phyloP scores from a whole-genome alignment of 1,140 invertebrate species.

The Drosophila pallidifrons region DNA sequence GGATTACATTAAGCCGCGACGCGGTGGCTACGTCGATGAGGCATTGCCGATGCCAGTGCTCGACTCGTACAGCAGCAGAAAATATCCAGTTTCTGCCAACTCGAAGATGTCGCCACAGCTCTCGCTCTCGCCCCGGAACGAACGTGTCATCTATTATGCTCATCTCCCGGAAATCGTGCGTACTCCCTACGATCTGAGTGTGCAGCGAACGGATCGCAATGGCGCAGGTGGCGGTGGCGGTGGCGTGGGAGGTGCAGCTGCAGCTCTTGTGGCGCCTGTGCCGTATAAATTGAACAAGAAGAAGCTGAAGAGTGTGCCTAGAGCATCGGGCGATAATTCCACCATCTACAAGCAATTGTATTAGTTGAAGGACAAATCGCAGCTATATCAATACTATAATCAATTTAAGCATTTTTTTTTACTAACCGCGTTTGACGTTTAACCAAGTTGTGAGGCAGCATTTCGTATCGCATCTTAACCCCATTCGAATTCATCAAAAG shows the following conservation, averaged over 20 bases:
- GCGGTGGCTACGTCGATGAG: constrained; percentile 60
- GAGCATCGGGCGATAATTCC: constrained; percentile 45
- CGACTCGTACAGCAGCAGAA: constrained; percentile 56
- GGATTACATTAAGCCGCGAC: constrained; percentile 67
- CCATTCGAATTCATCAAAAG: background rate
- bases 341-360: constrained; percentile 58
- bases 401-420: constrained; percentile 2
- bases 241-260: constrained; percentile 4
- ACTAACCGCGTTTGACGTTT: background rate
- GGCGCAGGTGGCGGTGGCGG: background rate
- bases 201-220: constrained; percentile 45
- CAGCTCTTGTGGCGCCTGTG: constrained; percentile 14
- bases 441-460: background rate
- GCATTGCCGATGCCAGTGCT: constrained; percentile 24
- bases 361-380: constrained; percentile 18
- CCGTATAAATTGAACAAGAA: constrained; percentile 61
- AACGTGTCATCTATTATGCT: constrained; percentile 85
- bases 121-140: constrained; percentile 49
- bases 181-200: constrained; percentile 69
- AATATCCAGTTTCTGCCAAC: constrained; percentile 49
- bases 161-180: constrained; percentile 85
- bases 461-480: background rate
- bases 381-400: background rate
- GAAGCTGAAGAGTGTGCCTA: constrained; percentile 41
- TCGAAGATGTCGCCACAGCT: constrained; percentile 50